These are phyloP conservation scores for Platysternon megacephalum DNA, from an alignment of 2,113 vertebrate species.

Conservation along the genomic window DNA sequence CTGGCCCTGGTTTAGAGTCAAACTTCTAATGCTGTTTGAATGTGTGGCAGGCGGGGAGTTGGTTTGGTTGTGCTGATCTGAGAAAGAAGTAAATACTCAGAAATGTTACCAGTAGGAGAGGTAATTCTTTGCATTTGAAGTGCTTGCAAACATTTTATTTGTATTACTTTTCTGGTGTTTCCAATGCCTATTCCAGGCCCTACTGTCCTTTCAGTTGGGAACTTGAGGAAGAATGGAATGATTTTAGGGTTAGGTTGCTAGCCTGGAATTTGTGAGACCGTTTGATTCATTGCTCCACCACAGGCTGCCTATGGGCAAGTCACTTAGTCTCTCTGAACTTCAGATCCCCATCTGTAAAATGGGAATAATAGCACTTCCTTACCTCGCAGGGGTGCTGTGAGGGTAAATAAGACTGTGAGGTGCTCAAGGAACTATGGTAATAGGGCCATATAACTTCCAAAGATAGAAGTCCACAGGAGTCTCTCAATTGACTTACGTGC, in stretches of 20 bases:
- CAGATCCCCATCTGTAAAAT: too few relatives aligned
- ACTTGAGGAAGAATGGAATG: not conserved
- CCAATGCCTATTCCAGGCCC: not conserved
- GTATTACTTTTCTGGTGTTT: not conserved
- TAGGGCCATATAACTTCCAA: too few relatives aligned
- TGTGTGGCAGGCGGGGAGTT: not conserved
- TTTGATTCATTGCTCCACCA: not conserved
- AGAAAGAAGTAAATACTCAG: not conserved
- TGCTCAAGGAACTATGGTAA: not conserved
- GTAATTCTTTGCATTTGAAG: not conserved
- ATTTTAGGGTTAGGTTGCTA: not conserved
- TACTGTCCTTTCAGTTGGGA: not conserved
- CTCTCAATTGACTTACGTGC: too few relatives aligned
- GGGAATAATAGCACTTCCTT: too few relatives aligned
- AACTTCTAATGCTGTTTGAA: not conserved
- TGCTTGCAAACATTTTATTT: not conserved
- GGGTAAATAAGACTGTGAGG: too few relatives aligned
- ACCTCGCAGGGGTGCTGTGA: too few relatives aligned
- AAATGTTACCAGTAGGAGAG: not conserved
- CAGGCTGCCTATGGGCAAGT: not conserved
- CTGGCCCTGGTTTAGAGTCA: not conserved
- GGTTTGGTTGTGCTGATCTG: not conserved
- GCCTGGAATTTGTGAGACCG: not conserved
- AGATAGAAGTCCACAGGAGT: too few relatives aligned
- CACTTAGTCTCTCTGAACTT: not conserved